Evolutionary conservation across 1,140 invertebrate genomes (phyloP).

Genomic region (Drosophila cardini): DNA sequence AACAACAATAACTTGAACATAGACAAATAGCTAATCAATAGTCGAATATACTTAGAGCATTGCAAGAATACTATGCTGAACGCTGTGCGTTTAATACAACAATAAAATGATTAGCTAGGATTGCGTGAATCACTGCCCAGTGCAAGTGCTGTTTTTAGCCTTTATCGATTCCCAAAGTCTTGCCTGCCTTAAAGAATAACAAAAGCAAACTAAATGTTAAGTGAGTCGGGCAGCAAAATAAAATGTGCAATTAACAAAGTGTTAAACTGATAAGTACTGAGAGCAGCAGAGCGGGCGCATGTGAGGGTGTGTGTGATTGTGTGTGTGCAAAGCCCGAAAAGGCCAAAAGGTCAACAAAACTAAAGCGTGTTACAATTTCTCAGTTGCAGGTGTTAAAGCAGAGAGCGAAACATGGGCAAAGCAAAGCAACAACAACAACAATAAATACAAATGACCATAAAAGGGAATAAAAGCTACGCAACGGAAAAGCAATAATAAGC

Average conservation of each 20-base stretch:
- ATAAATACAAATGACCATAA: slow-evolving; percentile 27
- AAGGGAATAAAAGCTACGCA: slow-evolving; percentile 25
- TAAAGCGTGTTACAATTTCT: slow-evolving; percentile 8
- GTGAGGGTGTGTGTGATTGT: slow-evolving; percentile 15
- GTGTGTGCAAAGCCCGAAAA: slow-evolving; percentile 20
- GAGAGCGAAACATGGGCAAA: slow-evolving; percentile 15
- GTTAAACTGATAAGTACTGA: no score
- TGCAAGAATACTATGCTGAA: neutral
- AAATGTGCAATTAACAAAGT: neutral
- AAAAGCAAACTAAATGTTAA: slow-evolving; percentile 27
- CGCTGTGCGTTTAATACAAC: neutral
- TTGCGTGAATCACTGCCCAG: slow-evolving; percentile 49
- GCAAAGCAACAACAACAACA: neutral
- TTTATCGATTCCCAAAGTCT: slow-evolving; percentile 38
- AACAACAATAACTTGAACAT: slow-evolving; percentile 30
- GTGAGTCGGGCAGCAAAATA: neutral
- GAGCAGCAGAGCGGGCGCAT: slow-evolving; percentile 13
- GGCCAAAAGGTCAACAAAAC: slow-evolving; percentile 44
- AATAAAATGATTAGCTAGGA: slow-evolving; percentile 32
- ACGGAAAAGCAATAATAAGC: slow-evolving; percentile 70
- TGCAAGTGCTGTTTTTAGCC: slow-evolving; percentile 44
- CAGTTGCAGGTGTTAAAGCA: slow-evolving; percentile 26
- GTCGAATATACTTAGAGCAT: slow-evolving; percentile 1
- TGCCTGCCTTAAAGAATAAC: slow-evolving; percentile 25
- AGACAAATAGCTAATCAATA: slow-evolving; percentile 14